Evolutionary conservation across 2,888 invertebrate genomes (phyloP), one percentile per base, ranked within the genome.

Genomic region (Microctonus brassicae): DNA sequence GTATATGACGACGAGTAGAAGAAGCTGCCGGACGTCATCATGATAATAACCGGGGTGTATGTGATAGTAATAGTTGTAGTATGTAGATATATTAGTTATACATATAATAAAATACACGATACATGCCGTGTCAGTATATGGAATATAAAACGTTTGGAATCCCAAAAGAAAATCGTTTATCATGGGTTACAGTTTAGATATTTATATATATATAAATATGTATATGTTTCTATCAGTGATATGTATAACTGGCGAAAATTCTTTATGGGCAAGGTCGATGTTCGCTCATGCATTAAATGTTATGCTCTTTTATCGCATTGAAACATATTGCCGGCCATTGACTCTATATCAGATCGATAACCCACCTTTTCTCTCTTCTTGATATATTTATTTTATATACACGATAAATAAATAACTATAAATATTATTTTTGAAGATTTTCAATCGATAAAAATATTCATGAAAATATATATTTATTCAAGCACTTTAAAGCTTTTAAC

Each of bases 251-350:
- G n/a, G 20, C 39, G 20, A 42, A 62, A 47, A 47, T 20, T 47
- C 47, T 47, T 34, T 42, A 39, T 62, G 17, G 39, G 61, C 71
- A 72, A 72, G 71, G 71, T 72, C 71, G 71, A 72, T 72, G 71
- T 63, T 72, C 71, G 67, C 71, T 72, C 67, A 67, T 67, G 71
- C 71, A 72, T 72, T 72, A 72, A 72, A 62, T 67, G 47, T 47
- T 47, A 47, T 67, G 66, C 57, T 62, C 62, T 72, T 47, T 72
- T 72, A 72, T 72, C 71, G 71, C 62, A 33, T 62, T 47, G 55
- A 72, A 72, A 72, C 53, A 66, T 53, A 66, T 62, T 47, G 47
- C 47, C 67, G 71, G 71, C 39, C 67, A 72, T 72, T 72, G 71
- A 72, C 71, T 72, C 34, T 47, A 17, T n/a, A 57, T 24, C 53